These are phyloP conservation scores for Stomatorhinus ivindoensis DNA, from an alignment of 2,113 vertebrate genomes.

Conservation along the genomic window DNA sequence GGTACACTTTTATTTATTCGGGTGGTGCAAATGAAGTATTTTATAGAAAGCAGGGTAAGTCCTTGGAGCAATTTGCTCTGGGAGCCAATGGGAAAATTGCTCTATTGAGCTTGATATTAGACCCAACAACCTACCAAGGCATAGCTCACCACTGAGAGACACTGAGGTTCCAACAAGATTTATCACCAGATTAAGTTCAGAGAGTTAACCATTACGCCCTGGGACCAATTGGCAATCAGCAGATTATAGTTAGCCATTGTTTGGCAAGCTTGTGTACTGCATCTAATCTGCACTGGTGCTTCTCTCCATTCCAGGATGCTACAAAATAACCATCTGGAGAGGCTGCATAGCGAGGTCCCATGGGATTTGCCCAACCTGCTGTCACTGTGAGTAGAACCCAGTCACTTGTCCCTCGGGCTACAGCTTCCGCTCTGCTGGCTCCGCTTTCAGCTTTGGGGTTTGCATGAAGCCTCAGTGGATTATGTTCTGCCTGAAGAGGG, in stretches of 20 bases:
- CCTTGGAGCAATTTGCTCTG: background rate
- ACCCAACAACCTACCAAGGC: background rate
- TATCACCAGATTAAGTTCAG: background rate
- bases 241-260: background rate
- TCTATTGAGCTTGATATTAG: background rate
- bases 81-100: background rate
- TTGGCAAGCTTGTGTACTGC: background rate
- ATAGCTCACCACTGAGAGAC: background rate
- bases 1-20: background rate
- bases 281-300: background rate
- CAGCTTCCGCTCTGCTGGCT: background rate
- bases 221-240: background rate
- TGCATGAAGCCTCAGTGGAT: background rate
- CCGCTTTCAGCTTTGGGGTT: background rate
- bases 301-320: slow-evolving; percentile 73
- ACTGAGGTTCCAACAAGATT: background rate
- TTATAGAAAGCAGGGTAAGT: background rate
- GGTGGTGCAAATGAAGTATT: background rate
- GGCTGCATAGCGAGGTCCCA: slow-evolving; percentile 75
- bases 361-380: slow-evolving; percentile 86
- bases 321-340: slow-evolving; percentile 84
- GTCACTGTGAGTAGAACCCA: slow-evolving; percentile 75
- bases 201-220: background rate
- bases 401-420: background rate
- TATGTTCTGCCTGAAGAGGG: background rate